A percentile compares a stretch with the other conserved stretches of the same genome.
phyloP scores from a whole-genome alignment of 2,797 vertebrate species.

The Alosa sapidissima region DNA sequence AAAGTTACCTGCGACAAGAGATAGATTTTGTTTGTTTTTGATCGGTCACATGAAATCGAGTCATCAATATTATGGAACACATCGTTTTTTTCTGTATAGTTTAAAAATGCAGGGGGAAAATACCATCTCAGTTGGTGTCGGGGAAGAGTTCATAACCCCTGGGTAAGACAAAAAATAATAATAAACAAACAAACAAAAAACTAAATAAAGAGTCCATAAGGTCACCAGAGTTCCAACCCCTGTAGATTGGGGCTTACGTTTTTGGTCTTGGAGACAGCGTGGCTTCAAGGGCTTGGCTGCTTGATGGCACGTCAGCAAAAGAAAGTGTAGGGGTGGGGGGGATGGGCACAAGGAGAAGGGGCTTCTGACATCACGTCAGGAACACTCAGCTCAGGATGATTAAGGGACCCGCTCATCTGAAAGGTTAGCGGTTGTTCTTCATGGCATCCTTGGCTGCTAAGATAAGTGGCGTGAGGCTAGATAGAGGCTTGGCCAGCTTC shows the following conservation, averaged over 20 bases:
- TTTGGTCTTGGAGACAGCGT: conserved; percentile 21
- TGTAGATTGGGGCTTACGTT: not conserved
- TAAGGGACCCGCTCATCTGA: not conserved
- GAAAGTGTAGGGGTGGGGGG: not conserved
- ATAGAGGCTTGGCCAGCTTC: conserved; percentile 97
- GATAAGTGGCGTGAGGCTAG: conserved; percentile 97
- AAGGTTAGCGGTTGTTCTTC: conserved; percentile 92
- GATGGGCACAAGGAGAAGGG: conserved; percentile 22
- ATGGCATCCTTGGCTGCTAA: conserved; percentile 98
- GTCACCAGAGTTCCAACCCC: conserved; percentile 22
- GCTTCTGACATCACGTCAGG: not conserved
- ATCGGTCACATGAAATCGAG: not conserved
- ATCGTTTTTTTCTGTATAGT: not conserved
- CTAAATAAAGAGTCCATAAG: not conserved
- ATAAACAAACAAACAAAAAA: not conserved
- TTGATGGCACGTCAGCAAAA: conserved; percentile 39
- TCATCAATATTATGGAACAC: not conserved
- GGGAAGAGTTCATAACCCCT: conserved; percentile 7
- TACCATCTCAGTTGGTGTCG: conserved; percentile 1
- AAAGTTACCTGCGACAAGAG: not conserved
- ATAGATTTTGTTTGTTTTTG: not conserved
- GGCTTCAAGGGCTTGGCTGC: conserved; percentile 35
- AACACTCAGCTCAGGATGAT: not conserved
- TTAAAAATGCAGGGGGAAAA: not conserved
- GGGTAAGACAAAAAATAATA: not conserved